phyloP scores from a whole-genome alignment of 2,888 invertebrate species.

The Phytoseiulus persimilis region DNA sequence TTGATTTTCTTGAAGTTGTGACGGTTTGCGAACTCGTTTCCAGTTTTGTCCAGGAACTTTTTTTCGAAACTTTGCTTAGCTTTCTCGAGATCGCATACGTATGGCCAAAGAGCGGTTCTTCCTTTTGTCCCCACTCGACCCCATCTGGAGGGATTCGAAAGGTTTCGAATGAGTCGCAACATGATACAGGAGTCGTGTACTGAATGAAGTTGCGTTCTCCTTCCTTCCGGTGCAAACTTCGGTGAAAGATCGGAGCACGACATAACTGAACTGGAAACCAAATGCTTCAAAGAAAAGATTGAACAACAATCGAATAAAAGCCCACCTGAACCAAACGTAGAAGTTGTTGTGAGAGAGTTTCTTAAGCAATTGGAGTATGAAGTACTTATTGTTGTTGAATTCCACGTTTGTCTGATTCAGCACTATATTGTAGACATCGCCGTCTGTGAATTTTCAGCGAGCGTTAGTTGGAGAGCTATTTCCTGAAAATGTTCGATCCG shows the following conservation, averaged over 20 bases:
- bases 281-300: too few species aligned
- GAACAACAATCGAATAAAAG: too few species aligned
- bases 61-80: slow-evolving; percentile 52
- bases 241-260: too few species aligned
- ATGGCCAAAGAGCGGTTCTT: slow-evolving; percentile 51
- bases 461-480: slow-evolving; percentile 47
- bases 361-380: slow-evolving; percentile 53
- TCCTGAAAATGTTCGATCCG: not conserved
- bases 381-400: slow-evolving; percentile 56
- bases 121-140: slow-evolving; percentile 55
- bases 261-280: too few species aligned
- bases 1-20: slow-evolving; percentile 50
- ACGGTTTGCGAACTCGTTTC: slow-evolving; percentile 51
- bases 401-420: slow-evolving; percentile 54
- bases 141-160: not conserved
- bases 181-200: too few species aligned
- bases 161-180: not conserved
- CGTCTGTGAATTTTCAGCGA: slow-evolving; percentile 47
- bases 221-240: too few species aligned
- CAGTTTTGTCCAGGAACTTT: slow-evolving; percentile 55
- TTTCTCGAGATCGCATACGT: slow-evolving; percentile 50
- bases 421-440: slow-evolving; percentile 53
- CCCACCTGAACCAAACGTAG: slow-evolving; percentile 55
- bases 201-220: too few species aligned
- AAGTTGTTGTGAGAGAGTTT: slow-evolving; percentile 49